Base-by-base conservation (phyloP, 2,888 invertebrate genomes). In the Rhagium mordax region DNA sequence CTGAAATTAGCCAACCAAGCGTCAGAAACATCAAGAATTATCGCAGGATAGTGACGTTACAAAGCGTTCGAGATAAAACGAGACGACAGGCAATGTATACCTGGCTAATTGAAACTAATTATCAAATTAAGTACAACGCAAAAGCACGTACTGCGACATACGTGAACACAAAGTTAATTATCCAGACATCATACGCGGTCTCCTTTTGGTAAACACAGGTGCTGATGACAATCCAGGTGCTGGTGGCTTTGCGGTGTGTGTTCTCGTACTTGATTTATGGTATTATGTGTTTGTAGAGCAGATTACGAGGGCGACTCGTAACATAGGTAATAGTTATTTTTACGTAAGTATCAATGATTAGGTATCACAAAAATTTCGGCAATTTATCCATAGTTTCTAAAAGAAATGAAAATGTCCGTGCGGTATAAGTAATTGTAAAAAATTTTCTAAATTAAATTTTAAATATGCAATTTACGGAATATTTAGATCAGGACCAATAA, bases 171-270 rank as follows among this genome's bases (percentile, higher is more conserved):
- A 59, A 59, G 29, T 64, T 64, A 49, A 64, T 64, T 64, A 64
- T 64, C 49, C 18, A 24, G 49, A 64, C 64, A 64, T 64, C 64
- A 64, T 64, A 64, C 18, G 64, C 49, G 64, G 64, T 64, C 27
- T 64, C 29, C 64, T 49, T n/a, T 61, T 20, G 49, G 49, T n/a
- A 62, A 48, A 49, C 48, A 24, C 64, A 64, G 64, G 64, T 64
- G 64, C 27, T 18, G 10, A 18, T 51, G 64, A 49, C 64, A 64
- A 18, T n/a, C 15, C 64, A 27, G 64, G 24, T 41, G 64, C 27
- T 15, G 15, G 61, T 24, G 60, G 60, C 41, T 29, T 10, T 24
- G 41, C 20, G 61, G 47, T 61, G 51, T 64, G 49, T 64, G 51
- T 61, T 64, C 64, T 48, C 27, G 16, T 51, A 27, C 49, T 64